Base-by-base conservation (phyloP, 1,140 invertebrate genomes). In the Drosophila melanica region DNA sequence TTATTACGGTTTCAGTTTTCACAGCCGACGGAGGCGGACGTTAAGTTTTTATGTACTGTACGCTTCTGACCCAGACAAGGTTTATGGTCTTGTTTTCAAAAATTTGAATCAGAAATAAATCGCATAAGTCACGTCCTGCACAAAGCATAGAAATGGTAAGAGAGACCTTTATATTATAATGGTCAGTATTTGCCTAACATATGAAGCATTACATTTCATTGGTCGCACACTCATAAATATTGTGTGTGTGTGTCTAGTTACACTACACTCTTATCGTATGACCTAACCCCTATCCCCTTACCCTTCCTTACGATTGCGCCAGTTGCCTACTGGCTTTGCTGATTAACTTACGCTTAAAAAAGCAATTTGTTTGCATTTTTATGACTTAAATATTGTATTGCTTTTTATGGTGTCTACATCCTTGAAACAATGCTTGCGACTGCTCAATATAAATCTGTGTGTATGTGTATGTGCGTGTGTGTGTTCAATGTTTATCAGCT, bases 121-220 rank as follows among this genome's bases (percentile, higher is more conserved):
- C 48, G 60, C 82, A 87, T 87, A 87, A 82, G 81, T 86, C 81
- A 87, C 81, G 81, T 86, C 84, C 81, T 87, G 75, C 54, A 33
- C 60, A 58, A 20, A 66, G 54, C 74, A 85, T 80, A 77, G 58
- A 37, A 69, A 63, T 48, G 50, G 7, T 23, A 45, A 51, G 51
- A 33, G 37, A 48, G 16, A 53, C 11, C 11, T 35, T 14, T 30
- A 14, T n/a, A 16, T 16, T 35, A 39, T 39, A 33, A 18, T 58
- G 55, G 23, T 45, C 51, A 54, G 16, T 48, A 33, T 23, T 50
- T 14, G 16, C 7, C 50, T 48, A 65, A 47, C 14, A 44, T 55
- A 45, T 65, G 9, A 55, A 18, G 45, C 35, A 50, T 69, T 55
- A 48, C 54, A 48, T 68, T 59, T 16, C 57, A 68, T 42, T 23